These are phyloP conservation scores for Cephus sareptanus DNA, from an alignment of 2,888 invertebrate species.

Conservation along the genomic window DNA sequence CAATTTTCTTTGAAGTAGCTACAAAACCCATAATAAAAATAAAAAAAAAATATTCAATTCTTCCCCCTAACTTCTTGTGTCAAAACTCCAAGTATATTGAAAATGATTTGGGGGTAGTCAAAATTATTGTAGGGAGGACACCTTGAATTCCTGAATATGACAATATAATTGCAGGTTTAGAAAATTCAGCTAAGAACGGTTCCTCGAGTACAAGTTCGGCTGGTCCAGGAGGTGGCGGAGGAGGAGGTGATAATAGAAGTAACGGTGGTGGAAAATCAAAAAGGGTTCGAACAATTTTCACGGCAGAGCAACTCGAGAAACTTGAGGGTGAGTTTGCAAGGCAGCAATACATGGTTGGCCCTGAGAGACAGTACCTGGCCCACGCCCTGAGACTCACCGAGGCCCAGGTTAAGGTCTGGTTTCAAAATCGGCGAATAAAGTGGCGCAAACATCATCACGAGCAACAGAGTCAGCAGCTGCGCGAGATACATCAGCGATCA, in stretches of 20 bases:
- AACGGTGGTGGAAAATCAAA: conserved; percentile 76
- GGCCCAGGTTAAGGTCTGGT: conserved; percentile 78
- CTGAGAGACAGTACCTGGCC: conserved; percentile 91
- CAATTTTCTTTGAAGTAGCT: background rate
- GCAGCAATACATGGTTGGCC: conserved; percentile 98
- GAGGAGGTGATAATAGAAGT: conserved; percentile 47
- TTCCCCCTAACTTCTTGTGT: background rate
- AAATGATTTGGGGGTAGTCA: background rate
- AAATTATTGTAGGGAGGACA: background rate
- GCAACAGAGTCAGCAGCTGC: conserved; percentile 88
- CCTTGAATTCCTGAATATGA: background rate
- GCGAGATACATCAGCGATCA: conserved; percentile 65
- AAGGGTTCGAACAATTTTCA: conserved; percentile 94
- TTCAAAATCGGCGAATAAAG: conserved; percentile 91
- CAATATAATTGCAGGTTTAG: conserved; percentile 53
- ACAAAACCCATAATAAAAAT: background rate
- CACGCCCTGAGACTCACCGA: conserved; percentile 88
- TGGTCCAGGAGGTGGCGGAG: conserved; percentile 34
- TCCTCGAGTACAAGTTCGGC: conserved; percentile 58
- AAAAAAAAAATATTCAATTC: background rate
- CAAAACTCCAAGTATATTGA: background rate
- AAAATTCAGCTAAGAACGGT: conserved; percentile 62
- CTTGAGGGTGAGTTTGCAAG: conserved; percentile 94
- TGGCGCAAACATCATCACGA: conserved; percentile 96
- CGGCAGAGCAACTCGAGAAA: conserved; percentile 93